A percentile compares a stretch with the other conserved stretches of the same genome.
phyloP scores from a whole-genome alignment of 2,797 vertebrate genomes.

The Meriones psammophilus region DNA sequence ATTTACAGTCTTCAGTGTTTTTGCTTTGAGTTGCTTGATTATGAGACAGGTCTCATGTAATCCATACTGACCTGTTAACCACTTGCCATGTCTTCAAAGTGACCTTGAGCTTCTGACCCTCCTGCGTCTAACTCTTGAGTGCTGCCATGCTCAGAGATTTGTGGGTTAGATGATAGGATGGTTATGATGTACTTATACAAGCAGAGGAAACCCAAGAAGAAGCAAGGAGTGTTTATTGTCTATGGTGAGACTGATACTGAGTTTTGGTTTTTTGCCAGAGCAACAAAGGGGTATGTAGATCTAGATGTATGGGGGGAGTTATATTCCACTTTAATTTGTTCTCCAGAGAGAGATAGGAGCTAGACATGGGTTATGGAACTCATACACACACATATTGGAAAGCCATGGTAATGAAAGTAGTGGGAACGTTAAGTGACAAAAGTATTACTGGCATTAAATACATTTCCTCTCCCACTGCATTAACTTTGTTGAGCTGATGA shows the following conservation, averaged over 20 bases:
- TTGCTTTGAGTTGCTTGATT: not conserved
- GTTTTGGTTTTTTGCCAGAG: constrained; percentile 53
- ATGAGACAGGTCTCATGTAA: not conserved
- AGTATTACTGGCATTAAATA: not conserved
- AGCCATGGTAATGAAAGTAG: not conserved
- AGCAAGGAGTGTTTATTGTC: not conserved
- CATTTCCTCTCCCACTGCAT: not conserved
- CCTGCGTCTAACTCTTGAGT: not conserved
- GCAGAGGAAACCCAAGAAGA: not conserved
- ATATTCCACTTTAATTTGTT: constrained; percentile 3
- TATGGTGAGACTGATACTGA: not conserved
- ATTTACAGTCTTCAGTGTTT: not conserved
- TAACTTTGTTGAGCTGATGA: not conserved
- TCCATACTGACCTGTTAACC: not conserved
- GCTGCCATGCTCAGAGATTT: not conserved
- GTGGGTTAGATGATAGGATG: not conserved
- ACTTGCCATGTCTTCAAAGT: not conserved
- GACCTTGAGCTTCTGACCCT: not conserved
- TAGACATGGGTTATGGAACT: not conserved
- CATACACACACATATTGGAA: not conserved
- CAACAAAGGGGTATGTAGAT: not conserved
- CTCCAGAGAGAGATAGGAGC: constrained; percentile 12
- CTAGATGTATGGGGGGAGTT: not conserved
- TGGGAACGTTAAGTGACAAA: not conserved
- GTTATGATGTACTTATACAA: not conserved